Conservation (phyloP, 1,140 invertebrate species). For the Drosophila bifasciata region DNA sequence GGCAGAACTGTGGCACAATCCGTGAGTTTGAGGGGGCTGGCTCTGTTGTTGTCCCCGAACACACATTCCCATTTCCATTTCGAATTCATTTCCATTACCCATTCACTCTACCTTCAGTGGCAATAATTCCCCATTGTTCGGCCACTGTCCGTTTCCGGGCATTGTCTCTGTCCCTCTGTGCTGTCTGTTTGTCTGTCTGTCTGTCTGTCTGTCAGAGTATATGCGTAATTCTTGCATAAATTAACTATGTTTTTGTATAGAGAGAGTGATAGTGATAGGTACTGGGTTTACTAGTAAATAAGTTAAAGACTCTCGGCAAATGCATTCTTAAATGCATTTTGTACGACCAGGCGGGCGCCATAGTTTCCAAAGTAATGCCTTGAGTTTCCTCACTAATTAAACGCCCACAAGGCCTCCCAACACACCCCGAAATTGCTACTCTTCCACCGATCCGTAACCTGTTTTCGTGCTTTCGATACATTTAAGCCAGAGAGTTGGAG, state of each 20-base stretch:
- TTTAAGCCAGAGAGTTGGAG: constrained; percentile 42
- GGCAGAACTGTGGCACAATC: constrained; percentile 12
- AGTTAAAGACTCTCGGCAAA: constrained; percentile 31
- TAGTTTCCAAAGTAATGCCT: constrained; percentile 45
- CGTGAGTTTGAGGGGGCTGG: constrained; percentile 6
- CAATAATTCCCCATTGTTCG: constrained; percentile 46
- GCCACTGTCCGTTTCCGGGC: constrained; percentile 65
- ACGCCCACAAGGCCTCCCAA: constrained; percentile 43
- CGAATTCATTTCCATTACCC: constrained; percentile 36
- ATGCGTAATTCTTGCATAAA: constrained; percentile 72
- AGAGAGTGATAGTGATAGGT: not conserved
- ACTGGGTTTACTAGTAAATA: constrained; percentile 48
- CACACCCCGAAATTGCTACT: not conserved
- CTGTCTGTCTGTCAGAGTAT: constrained; percentile 16
- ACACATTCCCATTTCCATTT: constrained; percentile 39
- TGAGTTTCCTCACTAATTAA: constrained; percentile 56
- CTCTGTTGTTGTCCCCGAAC: constrained; percentile 17
- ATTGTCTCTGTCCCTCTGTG: constrained; percentile 19
- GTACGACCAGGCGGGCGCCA: constrained; percentile 49
- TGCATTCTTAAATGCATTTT: constrained; percentile 58
- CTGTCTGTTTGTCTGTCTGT: constrained; percentile 7
- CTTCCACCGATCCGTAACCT: constrained; percentile 33
- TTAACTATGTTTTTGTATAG: constrained; percentile 33
- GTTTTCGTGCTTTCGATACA: constrained; percentile 74
- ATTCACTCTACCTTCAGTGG: constrained; percentile 20